Evolutionary conservation across 2,888 invertebrate species (phyloP).

Genomic region (Chironomus riparius): DNA sequence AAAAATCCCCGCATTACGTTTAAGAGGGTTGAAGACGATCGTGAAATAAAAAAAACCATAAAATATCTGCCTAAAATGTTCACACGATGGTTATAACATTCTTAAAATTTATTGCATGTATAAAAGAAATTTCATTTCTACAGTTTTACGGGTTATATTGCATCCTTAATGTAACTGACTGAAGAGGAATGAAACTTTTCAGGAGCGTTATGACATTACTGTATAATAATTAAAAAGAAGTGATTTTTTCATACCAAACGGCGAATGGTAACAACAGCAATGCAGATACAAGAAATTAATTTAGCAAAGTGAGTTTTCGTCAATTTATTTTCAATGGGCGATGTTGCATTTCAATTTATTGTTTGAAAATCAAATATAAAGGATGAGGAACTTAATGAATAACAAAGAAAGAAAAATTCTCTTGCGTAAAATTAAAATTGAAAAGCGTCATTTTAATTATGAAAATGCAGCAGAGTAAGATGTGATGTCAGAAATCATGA

Average conservation of each 20-base stretch:
- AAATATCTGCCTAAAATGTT: slow-evolving; percentile 3
- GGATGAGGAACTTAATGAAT: no score
- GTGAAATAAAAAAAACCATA: slow-evolving; percentile 12
- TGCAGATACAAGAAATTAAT: background rate
- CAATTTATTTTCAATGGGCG: background rate
- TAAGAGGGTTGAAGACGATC: slow-evolving; percentile 4
- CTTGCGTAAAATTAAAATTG: background rate
- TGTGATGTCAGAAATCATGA: background rate
- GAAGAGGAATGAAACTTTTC: no score
- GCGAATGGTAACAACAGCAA: background rate
- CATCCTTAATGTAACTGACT: no score
- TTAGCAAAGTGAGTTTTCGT: background rate
- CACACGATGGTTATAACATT: slow-evolving; percentile 15
- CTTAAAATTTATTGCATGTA: background rate
- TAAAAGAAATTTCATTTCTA: background rate
- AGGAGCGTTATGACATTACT: no score
- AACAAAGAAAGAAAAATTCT: background rate
- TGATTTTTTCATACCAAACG: background rate
- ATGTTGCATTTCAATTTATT: background rate
- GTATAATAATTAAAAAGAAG: no score
- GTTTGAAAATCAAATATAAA: background rate
- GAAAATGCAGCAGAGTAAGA: background rate
- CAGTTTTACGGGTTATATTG: background rate
- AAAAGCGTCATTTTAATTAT: background rate
- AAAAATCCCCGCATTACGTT: background rate